Conservation (phyloP, 1,140 invertebrate species). For the Coboldia fuscipes region DNA sequence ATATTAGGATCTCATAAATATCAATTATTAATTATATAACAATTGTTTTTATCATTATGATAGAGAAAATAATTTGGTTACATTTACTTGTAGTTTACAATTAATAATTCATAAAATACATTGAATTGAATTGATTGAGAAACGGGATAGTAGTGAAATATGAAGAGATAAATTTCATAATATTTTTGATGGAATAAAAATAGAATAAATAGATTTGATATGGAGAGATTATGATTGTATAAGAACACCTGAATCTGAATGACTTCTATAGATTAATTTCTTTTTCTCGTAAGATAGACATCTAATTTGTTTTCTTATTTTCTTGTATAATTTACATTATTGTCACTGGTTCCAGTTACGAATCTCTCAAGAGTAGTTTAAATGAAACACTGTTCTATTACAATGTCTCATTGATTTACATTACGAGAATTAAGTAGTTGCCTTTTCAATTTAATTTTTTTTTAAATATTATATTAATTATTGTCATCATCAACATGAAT, state of each 20-base stretch:
- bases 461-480: neutral
- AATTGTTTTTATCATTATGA: no score
- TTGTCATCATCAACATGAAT: neutral
- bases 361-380: no score
- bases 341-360: no score
- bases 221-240: neutral
- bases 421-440: neutral
- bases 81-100: no score
- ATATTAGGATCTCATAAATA: no score
- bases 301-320: conserved; percentile 6
- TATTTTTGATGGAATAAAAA: neutral
- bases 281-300: conserved; percentile 3
- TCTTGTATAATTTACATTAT: no score
- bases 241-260: neutral
- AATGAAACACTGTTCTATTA: no score
- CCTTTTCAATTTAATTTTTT: neutral
- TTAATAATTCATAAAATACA: conserved; percentile 7
- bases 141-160: neutral
- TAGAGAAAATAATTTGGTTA: no score
- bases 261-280: neutral
- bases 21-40: no score
- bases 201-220: neutral
- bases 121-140: neutral
- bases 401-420: neutral
- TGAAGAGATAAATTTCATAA: neutral